These are phyloP conservation scores for Chroicocephalus ridibundus DNA, from an alignment of 2,113 vertebrate genomes.

Conservation along the genomic window DNA sequence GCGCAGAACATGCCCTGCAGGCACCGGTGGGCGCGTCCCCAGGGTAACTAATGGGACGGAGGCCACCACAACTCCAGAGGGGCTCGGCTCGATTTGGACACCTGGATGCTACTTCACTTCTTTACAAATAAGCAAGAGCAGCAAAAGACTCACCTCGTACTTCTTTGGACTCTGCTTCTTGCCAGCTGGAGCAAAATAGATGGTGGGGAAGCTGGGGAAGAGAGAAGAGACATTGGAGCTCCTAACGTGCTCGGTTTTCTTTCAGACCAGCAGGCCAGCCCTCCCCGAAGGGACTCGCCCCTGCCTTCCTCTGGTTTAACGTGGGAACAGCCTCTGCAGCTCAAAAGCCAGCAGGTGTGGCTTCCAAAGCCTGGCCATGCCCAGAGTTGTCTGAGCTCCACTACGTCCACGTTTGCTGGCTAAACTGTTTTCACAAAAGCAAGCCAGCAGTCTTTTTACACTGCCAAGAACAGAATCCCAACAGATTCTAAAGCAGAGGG, in stretches of 20 bases:
- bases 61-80: neutral
- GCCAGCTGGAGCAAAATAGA: conserved; percentile 93
- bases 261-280: neutral
- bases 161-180: conserved; percentile 93
- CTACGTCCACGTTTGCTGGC: neutral
- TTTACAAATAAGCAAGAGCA: neutral
- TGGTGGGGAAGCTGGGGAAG: conserved; percentile 88
- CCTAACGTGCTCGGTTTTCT: neutral
- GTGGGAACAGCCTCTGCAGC: neutral
- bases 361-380: neutral
- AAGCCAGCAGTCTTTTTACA: neutral
- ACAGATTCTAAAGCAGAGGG: neutral
- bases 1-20: neutral
- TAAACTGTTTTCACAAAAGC: neutral
- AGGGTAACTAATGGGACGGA: neutral
- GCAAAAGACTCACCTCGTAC: conserved; percentile 86
- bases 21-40: accelerated
- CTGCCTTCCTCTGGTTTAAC: neutral
- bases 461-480: neutral
- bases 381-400: neutral
- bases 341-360: neutral
- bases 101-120: neutral
- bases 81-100: accelerated
- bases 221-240: neutral
- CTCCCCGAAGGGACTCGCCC: accelerated